These are phyloP conservation scores for Characodon lateralis DNA, from an alignment of 2,797 vertebrate species.

Conservation along the genomic window DNA sequence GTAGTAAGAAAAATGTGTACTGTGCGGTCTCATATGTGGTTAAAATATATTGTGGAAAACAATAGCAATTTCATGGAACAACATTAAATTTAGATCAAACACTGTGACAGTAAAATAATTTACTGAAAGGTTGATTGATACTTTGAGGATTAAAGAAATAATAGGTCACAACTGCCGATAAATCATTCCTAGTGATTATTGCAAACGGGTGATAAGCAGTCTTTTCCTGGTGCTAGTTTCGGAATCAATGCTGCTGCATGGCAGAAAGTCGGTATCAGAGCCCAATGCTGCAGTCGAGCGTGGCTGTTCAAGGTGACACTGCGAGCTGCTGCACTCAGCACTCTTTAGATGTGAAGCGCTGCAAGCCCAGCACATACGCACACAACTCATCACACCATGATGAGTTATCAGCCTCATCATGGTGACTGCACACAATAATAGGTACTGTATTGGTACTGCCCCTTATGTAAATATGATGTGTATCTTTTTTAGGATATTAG, in stretches of 20 bases:
- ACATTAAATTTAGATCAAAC: neutral
- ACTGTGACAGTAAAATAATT: neutral
- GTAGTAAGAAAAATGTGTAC: constrained; percentile 2
- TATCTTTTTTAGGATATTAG: too few species aligned
- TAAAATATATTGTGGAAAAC: neutral
- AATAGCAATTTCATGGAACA: neutral
- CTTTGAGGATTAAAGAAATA: neutral
- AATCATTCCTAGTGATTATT: constrained; percentile 22
- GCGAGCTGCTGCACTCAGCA: constrained; percentile 63
- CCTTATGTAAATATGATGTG: too few species aligned
- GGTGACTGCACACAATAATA: constrained; percentile 10
- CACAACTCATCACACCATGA: too few species aligned
- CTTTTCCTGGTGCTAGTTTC: constrained; percentile 41
- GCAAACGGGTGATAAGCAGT: constrained; percentile 39
- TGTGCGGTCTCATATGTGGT: neutral
- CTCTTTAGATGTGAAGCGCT: constrained; percentile 39
- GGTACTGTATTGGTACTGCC: neutral
- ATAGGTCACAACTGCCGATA: constrained; percentile 2
- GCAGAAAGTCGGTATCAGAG: constrained; percentile 18
- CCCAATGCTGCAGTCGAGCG: constrained; percentile 28
- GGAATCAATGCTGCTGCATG: constrained; percentile 50
- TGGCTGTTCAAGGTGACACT: constrained; percentile 68
- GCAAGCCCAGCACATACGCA: constrained; percentile 31
- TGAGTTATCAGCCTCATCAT: constrained; percentile 35
- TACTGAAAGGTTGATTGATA: neutral